Evolutionary conservation across 2,113 vertebrate species (phyloP), one percentile per base, ranked within the genome.

Genomic region (Dryoscopus gambensis): DNA sequence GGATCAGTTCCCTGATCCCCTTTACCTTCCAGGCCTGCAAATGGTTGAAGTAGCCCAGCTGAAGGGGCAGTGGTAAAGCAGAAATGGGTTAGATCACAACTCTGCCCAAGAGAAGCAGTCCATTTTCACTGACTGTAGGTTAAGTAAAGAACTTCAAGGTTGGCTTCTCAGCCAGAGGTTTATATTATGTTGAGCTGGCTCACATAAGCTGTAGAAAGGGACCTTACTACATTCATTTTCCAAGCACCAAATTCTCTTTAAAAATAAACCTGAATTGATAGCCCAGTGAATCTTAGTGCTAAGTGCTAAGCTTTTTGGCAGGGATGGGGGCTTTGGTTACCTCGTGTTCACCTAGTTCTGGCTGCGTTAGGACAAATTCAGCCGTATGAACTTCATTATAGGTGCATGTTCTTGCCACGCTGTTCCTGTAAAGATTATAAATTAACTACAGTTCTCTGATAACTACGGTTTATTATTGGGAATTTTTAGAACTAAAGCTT

Each of bases 361-460:
- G 28, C 52, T 59, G 70, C 1, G 0, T 80, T 62, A 70, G 55
- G 78, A 77, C 44, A 84, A 50, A 77, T 39, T 86, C 39, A 82
- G 24, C 42, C 2, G 0, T 55, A 53, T 30, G 44, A 84, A 73
- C 79, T 92, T 84, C 47, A 53, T 50, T 85, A 40, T n/a, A 84
- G 35, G 46, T 90, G 13, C 75, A 49, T 59, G 39, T 85, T 87
- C 82, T 76, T 88, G 50, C 85, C 82, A 70, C 1, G 0, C 46
- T 80, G 90, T 80, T 96, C 64, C 68, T 80, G 52, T 92, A 76
- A 91, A 71, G 85, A 86, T 94, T 94, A 86, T 37, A 86, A 73
- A 94, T 96, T 94, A 96, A 93, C 90, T 81, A 75, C 40, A 71
- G 39, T 65, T 60, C 69, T 84, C 47, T 94, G 73, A 92, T 94